A percentile compares a stretch with the other conserved stretches of the same genome.
Evolutionary conservation across 2,888 invertebrate species (phyloP).

Genomic region (Eupsilia transversa): DNA sequence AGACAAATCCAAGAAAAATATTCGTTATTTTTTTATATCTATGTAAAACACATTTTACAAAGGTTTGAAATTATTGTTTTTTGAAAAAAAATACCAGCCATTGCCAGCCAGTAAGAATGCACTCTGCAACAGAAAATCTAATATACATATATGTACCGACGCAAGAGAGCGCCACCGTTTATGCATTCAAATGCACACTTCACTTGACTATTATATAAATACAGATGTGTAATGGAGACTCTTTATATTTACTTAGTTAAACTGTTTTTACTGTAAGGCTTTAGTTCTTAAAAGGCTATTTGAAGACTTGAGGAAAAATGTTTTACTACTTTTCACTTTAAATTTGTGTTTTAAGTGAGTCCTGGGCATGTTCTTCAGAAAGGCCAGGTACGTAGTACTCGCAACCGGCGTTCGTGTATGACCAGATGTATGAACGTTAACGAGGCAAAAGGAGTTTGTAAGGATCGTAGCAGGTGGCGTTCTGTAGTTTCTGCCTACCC

Average conservation of each 20-base stretch:
- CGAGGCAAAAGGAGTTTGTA: no score
- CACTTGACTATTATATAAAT: constrained; percentile 35
- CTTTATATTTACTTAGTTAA: constrained; percentile 8
- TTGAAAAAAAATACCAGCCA: no score
- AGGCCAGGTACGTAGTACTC: no score
- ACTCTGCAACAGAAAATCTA: neutral
- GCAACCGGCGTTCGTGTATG: no score
- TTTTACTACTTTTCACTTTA: no score
- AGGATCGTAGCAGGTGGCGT: no score
- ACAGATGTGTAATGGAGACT: constrained; percentile 2
- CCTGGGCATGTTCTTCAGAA: no score
- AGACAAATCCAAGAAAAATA: neutral
- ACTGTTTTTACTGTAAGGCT: neutral
- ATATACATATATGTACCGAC: neutral
- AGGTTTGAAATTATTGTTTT: no score
- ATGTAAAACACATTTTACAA: neutral
- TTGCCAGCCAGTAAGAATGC: neutral
- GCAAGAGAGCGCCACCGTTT: constrained; percentile 10
- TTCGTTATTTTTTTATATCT: neutral
- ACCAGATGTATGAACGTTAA: no score
- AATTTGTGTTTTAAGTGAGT: neutral
- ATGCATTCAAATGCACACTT: constrained; percentile 40
- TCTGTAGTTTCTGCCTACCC: no score
- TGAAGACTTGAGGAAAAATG: neutral
- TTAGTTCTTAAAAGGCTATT: neutral